Base-by-base conservation (phyloP, 2,888 invertebrate genomes). In the Cepaea hortensis region DNA sequence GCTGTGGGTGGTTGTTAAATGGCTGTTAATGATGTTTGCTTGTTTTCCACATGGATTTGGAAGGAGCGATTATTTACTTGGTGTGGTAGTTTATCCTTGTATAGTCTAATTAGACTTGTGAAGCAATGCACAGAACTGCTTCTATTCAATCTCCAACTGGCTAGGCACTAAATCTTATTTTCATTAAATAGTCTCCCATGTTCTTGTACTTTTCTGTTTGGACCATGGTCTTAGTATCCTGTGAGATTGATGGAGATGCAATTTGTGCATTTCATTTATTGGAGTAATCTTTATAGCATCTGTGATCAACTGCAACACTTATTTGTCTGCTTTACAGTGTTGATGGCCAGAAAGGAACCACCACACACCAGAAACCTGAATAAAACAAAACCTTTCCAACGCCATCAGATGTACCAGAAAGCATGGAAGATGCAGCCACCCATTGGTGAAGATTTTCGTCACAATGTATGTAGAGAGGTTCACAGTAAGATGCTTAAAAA, bases 371-470 rank as follows among this genome's bases (percentile, higher is more conserved):
- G 91, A 84, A 92, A 93, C 87, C 79, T 93, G 35, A 90, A 91
- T 81, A 92, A 93, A 86, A 89, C 88, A 61, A 93, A 94, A 88
- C 94, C 94, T 3, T 94, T 94, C 62, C 89, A 91, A 0, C 88
- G 93, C 61, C 93, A 90, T 85, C 93, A 93, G 83, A 91, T 93
- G 90, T 94, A 94, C 89, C 89, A 91, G 75, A 91, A 92, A 88
- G 89, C 89, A 20, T 94, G 94, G 94, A 87, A 91, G 23, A 68
- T 86, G 5, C 92, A 93, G 87, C 89, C 90, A 75, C 92, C 93
- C 3, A 94, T 94, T 11, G 94, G 94, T 13, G 94, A 94, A 88
- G 93, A 93, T 87, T 88, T 89, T n/a, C 94, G 93, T 88, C 92
- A 93, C 87, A 90, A 91, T 55, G 90, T 94, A 18, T 90, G 94